A percentile compares a stretch with the other conserved stretches of the same genome.
phyloP scores from a whole-genome alignment of 2,113 vertebrate genomes.

The Myodes glareolus region DNA sequence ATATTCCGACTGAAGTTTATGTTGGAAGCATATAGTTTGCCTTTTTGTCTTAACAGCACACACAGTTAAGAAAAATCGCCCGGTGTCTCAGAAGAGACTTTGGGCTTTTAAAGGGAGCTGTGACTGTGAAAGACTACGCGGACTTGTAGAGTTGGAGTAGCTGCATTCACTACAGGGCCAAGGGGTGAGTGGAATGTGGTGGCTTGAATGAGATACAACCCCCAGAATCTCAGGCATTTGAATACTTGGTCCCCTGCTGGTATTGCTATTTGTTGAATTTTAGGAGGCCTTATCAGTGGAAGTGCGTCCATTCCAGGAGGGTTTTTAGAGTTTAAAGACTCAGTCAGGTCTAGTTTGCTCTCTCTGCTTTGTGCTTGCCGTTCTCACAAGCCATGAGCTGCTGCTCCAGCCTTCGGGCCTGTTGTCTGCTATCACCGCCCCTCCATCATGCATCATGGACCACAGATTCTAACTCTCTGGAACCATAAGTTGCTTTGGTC shows the following conservation, averaged over 20 bases:
- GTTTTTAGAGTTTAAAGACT: background rate
- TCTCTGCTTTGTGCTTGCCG: background rate
- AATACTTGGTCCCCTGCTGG: background rate
- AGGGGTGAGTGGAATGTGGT: background rate
- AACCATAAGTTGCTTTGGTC: background rate
- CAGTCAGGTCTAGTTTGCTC: background rate
- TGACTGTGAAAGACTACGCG: background rate
- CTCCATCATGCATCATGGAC: background rate
- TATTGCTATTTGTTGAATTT: background rate
- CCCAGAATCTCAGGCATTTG: background rate
- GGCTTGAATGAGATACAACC: background rate
- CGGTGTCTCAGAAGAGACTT: background rate
- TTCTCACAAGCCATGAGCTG: background rate
- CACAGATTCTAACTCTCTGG: background rate
- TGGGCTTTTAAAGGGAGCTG: background rate
- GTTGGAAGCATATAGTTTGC: background rate
- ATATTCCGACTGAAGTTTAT: background rate
- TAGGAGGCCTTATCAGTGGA: background rate
- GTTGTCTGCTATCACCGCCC: background rate
- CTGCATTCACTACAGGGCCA: background rate
- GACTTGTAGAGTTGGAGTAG: background rate
- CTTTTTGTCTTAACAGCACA: background rate
- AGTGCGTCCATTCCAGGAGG: background rate
- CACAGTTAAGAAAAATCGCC: background rate
- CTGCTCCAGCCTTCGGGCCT: background rate